These are phyloP conservation scores for Brenthis hecate DNA, from an alignment of 2,888 invertebrate genomes.

Conservation along the genomic window DNA sequence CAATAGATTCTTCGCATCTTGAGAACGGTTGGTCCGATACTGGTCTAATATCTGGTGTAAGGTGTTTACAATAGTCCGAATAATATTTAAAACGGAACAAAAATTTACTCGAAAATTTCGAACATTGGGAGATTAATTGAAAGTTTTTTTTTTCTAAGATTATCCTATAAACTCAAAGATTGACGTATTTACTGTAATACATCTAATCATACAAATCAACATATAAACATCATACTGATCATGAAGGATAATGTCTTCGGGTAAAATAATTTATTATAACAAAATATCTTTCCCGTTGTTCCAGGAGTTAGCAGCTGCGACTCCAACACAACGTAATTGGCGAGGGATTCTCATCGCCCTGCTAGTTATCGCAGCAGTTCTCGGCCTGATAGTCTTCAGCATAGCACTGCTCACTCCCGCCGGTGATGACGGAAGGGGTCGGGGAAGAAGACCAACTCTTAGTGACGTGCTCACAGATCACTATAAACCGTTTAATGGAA, in stretches of 20 bases:
- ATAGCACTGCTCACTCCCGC: conserved; percentile 94
- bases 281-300: conserved; percentile 43
- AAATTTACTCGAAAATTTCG: too few species aligned
- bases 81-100: too few species aligned
- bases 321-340: conserved; percentile 96
- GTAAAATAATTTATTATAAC: neutral
- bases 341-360: conserved; percentile 95
- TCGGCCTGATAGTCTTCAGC: conserved; percentile 94
- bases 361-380: conserved; percentile 93
- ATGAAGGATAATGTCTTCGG: neutral
- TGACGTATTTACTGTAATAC: too few species aligned
- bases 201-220: too few species aligned
- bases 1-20: too few species aligned
- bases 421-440: conserved; percentile 86
- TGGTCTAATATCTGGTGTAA: too few species aligned
- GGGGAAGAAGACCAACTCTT: conserved; percentile 86
- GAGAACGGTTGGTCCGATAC: too few species aligned
- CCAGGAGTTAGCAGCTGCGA: conserved; percentile 94
- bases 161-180: too few species aligned
- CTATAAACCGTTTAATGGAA: conserved; percentile 87
- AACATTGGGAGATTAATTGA: too few species aligned
- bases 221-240: too few species aligned
- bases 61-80: too few species aligned
- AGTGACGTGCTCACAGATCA: conserved; percentile 85
- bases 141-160: too few species aligned